Base-by-base conservation (phyloP, 2,888 invertebrate genomes). In the Aproaerema taeniolella region DNA sequence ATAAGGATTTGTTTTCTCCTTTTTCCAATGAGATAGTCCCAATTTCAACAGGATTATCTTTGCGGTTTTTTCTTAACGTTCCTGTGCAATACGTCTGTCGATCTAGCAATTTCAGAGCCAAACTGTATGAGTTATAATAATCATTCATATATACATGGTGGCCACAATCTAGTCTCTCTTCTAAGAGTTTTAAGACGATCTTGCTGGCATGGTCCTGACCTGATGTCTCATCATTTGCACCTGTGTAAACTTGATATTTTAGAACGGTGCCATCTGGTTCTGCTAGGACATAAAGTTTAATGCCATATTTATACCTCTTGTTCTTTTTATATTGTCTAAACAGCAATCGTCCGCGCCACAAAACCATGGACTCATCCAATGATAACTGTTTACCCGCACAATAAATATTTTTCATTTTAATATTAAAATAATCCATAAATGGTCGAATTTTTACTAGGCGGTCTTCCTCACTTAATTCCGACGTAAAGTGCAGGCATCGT, bases 71-170 rank as follows among this genome's bases (percentile, higher is more conserved):
- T 6, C 50, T 55, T 14, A 75, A 46, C 1, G 61, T 68, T 11
- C 72, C 73, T n/a, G 71, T 74, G 42, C 62, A 64, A 32, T 30
- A 30, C n/a, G 67, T 70, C 31, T 62, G 41, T 31, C 53, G 53
- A 42, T 58, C 47, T 38, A 64, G 13, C 17, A 70, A 50, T 43
- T 55, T 49, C 14, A 50, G 46, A 29, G 65, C 61, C 34, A 69
- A 48, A 26, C 34, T 43, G 20, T 16, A 30, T 10, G 29, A 33
- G 25, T 53, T 64, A 38, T 61, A 60, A 40, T 48, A 58, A 38
- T 60, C 60, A 34, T 61, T 58, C 47, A 62, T 55, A 33, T 52
- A 61, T 16, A 64, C 25, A 14, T 46, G 38, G 42, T 61, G 58
- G 8, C 59, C 58, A 40, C 38, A 35, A 43, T 53, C 44, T 17